Conservation (phyloP, 2,797 vertebrate genomes). For the Lemur catta region DNA sequence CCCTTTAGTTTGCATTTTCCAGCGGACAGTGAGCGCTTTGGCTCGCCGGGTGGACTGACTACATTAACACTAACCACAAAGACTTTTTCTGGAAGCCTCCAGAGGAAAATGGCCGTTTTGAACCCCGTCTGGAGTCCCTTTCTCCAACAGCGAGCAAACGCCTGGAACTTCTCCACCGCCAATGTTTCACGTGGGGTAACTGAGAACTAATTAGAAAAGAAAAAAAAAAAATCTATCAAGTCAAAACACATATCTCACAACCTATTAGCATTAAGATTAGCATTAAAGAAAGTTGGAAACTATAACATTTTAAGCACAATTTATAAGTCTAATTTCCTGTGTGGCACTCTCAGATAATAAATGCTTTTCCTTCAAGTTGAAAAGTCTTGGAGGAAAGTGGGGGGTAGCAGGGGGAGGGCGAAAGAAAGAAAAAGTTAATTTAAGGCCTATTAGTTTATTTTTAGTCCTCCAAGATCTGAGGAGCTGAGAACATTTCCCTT, state of each 20-base stretch:
- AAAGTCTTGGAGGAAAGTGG: conserved; percentile 77
- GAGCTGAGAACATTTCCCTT: conserved; percentile 91
- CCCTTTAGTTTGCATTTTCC: not conserved
- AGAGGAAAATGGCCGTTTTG: not conserved
- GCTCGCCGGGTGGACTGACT: not conserved
- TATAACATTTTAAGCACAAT: conserved; percentile 82
- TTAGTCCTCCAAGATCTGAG: conserved; percentile 87
- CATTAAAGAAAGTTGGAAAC: conserved; percentile 83
- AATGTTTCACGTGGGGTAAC: conserved; percentile 62
- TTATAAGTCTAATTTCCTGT: conserved; percentile 86
- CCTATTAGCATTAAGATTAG: conserved; percentile 80
- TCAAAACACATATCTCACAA: conserved; percentile 75
- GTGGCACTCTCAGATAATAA: conserved; percentile 87
- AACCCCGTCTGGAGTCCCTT: not conserved
- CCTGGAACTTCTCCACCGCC: conserved; percentile 49
- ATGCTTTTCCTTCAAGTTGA: conserved; percentile 85
- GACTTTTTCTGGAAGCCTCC: conserved; percentile 16
- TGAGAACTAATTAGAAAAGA: conserved; percentile 70
- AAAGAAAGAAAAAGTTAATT: conserved; percentile 84
- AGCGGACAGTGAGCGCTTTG: rapidly evolving
- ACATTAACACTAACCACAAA: not conserved
- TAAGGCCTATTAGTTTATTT: conserved; percentile 89
- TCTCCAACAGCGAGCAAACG: not conserved
- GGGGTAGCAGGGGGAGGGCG: conserved; percentile 21
- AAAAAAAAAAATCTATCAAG: conserved; percentile 43